phyloP scores from a whole-genome alignment of 1,140 invertebrate genomes.

The Monochamus saltuarius region DNA sequence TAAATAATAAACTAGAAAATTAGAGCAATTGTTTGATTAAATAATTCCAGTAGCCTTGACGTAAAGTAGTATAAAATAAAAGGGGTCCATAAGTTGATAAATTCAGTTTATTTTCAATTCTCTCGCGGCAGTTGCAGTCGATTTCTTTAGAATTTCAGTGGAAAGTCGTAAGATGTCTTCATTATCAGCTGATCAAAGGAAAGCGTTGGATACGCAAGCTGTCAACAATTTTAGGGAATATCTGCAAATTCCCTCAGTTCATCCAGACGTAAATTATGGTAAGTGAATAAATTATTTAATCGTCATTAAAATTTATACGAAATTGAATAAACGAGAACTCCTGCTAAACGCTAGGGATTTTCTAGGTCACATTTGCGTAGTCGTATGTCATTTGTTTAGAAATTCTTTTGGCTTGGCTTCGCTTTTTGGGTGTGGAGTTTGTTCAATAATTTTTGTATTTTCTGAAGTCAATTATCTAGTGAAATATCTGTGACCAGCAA shows the following conservation, averaged over 20 bases:
- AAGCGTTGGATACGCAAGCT: constrained; percentile 59
- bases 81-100: not conserved
- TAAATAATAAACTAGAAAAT: no score
- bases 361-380: constrained; percentile 13
- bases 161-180: constrained; percentile 33
- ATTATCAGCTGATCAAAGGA: constrained; percentile 41
- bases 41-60: constrained; percentile 1
- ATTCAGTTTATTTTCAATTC: constrained; percentile 11
- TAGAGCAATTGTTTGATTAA: constrained; percentile 10
- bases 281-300: constrained; percentile 45
- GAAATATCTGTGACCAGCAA: no score
- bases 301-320: constrained; percentile 13
- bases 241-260: constrained; percentile 76
- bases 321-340: not conserved
- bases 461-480: no score
- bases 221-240: constrained; percentile 79
- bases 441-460: not conserved
- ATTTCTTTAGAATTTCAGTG: constrained; percentile 25
- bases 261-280: constrained; percentile 82
- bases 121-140: not conserved
- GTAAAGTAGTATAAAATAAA: constrained; percentile 3
- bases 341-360: constrained; percentile 17
- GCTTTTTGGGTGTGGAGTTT: constrained; percentile 34
- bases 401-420: constrained; percentile 30
- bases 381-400: constrained; percentile 22